These are phyloP conservation scores for Momotus momota DNA, from an alignment of 2,797 vertebrate species.

Conservation along the genomic window DNA sequence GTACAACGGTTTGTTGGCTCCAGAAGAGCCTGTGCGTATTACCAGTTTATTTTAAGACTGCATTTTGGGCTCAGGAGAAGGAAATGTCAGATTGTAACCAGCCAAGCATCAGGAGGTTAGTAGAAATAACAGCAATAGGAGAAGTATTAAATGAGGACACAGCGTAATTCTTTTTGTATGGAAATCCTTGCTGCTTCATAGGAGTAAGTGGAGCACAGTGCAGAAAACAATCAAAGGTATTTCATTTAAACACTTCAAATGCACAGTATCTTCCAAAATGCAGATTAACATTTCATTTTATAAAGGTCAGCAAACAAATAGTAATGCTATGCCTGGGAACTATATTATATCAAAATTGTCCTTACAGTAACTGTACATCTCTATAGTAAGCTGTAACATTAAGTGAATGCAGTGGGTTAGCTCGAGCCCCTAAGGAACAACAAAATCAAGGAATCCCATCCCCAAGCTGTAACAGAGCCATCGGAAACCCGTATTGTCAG, in stretches of 20 bases:
- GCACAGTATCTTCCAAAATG: background rate
- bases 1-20: background rate
- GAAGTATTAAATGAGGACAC: background rate
- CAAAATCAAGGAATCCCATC: background rate
- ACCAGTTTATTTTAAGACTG: background rate
- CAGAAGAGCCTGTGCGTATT: background rate
- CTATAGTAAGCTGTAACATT: background rate
- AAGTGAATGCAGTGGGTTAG: too few relatives aligned
- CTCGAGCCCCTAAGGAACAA: background rate
- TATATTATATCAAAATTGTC: background rate
- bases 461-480: background rate
- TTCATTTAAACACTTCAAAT: background rate
- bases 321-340: background rate
- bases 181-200: background rate
- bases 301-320: background rate
- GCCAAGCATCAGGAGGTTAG: background rate
- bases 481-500: background rate
- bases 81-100: background rate
- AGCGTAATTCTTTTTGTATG: background rate
- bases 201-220: background rate
- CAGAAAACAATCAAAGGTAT: background rate
- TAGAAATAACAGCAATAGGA: background rate
- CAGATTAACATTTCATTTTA: background rate
- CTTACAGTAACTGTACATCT: background rate
- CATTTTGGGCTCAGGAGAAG: background rate